Evolutionary conservation across 2,888 invertebrate genomes (phyloP), one percentile per base, ranked within the genome.

Genomic region (Orchesellides sinensis): DNA sequence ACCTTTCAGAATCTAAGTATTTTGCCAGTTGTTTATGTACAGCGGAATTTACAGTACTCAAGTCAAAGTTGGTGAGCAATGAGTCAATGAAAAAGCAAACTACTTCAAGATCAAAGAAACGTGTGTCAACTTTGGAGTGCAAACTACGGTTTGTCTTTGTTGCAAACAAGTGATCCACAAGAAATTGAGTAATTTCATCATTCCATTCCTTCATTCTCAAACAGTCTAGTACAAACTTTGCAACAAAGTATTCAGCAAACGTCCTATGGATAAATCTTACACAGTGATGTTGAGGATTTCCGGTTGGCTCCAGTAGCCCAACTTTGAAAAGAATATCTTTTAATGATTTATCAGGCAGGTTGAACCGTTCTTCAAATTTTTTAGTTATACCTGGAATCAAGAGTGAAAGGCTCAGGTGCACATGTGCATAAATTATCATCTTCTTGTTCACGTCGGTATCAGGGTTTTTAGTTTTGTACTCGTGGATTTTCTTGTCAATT

Each of bases 221-320:
- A 1, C 0, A 21, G 17, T 54, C 35, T 2, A 54, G 14, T 14
- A 69, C 2, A 69, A 35, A 69, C 10, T 8, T 14, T 4, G 72
- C 40, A 0, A 59, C 3, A 27, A 72, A 72, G 45, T 59, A 72
- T n/a, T 72, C 72, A 10, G 72, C 72, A 17, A 72, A 56, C 17
- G 72, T 72, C n/a, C 56, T 2, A 29, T 72, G 72, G 2, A 59
- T 25, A 27, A 72, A 72, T 17, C 45, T 14, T n/a, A n/a, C n/a
- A n/a, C n/a, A n/a, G n/a, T n/a, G n/a, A n/a, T n/a, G n/a, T n/a
- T n/a, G n/a, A 29, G 59, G 8, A n/a, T 19, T 45, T 2, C 17
- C 1, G 0, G 14, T 35, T 4, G 40, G 12, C n/a, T 72, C 59
- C 17, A 72, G 4, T 1, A 72, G 23, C 1, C 72, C 72, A 1